These are phyloP conservation scores for Epirrhoe alternata DNA, from an alignment of 2,888 invertebrate species.

Conservation along the genomic window DNA sequence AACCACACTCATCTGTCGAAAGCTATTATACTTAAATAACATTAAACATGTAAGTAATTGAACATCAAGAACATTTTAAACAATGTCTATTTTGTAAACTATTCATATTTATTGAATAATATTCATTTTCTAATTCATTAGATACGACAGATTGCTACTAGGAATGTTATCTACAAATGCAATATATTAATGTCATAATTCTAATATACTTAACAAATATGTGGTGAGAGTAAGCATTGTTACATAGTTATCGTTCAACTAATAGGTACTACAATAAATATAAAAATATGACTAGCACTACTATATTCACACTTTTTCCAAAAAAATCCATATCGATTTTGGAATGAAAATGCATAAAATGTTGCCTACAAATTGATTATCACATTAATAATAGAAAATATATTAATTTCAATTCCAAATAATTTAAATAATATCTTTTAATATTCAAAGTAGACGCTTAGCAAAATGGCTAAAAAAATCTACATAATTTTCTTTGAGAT, in stretches of 20 bases:
- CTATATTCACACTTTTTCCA: slow-evolving; percentile 49
- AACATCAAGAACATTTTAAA: slow-evolving; percentile 19
- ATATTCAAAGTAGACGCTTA: neutral
- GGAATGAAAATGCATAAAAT: slow-evolving; percentile 35
- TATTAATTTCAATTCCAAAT: slow-evolving; percentile 6
- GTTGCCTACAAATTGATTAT: slow-evolving; percentile 37
- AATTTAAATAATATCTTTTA: slow-evolving; percentile 4
- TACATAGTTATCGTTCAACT: slow-evolving; percentile 7
- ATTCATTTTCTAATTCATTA: neutral
- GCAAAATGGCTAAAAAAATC: slow-evolving; percentile 23
- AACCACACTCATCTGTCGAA: slow-evolving; percentile 8
- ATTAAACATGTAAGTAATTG: slow-evolving; percentile 18
- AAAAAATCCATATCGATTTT: slow-evolving; percentile 50
- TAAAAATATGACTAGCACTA: slow-evolving; percentile 67
- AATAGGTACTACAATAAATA: slow-evolving; percentile 46
- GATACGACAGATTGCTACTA: slow-evolving; percentile 44
- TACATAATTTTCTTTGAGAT: slow-evolving; percentile 47
- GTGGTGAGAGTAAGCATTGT: slow-evolving; percentile 21
- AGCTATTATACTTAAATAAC: slow-evolving; percentile 17
- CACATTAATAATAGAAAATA: slow-evolving; percentile 35
- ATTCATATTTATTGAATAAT: slow-evolving; percentile 1
- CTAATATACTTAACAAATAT: slow-evolving; percentile 1
- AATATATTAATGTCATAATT: slow-evolving; percentile 12
- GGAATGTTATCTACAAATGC: slow-evolving; percentile 69
- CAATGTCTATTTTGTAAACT: slow-evolving; percentile 3